Percentiles rank a stretch among this genome's conserved stretches.
These are phyloP conservation scores for Polia nebulosa DNA, from an alignment of 2,888 invertebrate genomes.

Conservation along the genomic window DNA sequence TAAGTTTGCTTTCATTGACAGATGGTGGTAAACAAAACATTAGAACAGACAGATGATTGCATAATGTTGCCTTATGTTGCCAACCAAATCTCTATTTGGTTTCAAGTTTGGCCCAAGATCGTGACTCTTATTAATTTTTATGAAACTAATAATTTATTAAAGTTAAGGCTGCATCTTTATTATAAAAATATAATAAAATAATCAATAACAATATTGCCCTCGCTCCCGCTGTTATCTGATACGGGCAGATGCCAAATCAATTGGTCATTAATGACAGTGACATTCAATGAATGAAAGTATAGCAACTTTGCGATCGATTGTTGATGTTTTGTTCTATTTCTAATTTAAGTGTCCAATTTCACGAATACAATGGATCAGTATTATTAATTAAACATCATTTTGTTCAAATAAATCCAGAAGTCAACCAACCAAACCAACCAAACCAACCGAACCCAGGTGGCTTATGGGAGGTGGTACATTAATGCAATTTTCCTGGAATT, in stretches of 20 bases:
- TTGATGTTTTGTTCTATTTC: constrained; percentile 49
- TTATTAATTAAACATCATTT: constrained; percentile 19
- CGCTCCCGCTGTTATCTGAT: background rate
- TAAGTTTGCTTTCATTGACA: background rate
- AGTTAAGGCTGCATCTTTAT: no score
- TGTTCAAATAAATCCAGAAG: background rate
- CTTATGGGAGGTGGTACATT: constrained; percentile 21
- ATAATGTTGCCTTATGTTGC: constrained; percentile 7
- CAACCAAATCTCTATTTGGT: background rate
- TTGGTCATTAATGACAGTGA: constrained; percentile 38
- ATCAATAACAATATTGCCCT: constrained; percentile 1
- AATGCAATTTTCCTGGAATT: constrained; percentile 42
- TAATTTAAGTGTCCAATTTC: background rate
- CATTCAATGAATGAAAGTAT: constrained; percentile 19
- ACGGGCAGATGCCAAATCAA: background rate
- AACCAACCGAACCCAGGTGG: background rate
- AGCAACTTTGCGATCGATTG: constrained; percentile 63
- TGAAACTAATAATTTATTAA: background rate
- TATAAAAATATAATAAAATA: background rate
- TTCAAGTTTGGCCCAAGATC: background rate
- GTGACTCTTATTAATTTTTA: background rate
- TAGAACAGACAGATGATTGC: constrained; percentile 45
- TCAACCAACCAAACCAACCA: no score
- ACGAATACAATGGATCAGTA: constrained; percentile 18
- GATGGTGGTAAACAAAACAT: constrained; percentile 8